Percentiles rank a stretch among this genome's conserved stretches.
These are phyloP conservation scores for Hirudinaria manillensis DNA, from an alignment of 2,888 invertebrate genomes.

Conservation along the genomic window DNA sequence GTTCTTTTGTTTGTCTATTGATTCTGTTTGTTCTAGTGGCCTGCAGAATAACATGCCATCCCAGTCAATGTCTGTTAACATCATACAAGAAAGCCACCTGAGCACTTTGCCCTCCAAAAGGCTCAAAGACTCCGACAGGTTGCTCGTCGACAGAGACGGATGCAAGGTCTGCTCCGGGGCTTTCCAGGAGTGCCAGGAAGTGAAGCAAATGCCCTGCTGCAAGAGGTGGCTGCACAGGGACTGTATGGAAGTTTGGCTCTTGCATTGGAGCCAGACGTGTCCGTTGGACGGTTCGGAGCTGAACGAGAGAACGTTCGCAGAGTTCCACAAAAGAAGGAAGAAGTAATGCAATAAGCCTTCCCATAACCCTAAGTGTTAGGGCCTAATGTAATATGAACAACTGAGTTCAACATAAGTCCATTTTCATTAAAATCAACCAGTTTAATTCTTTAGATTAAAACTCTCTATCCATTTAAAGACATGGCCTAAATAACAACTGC, in stretches of 20 bases:
- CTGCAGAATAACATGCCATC: background rate
- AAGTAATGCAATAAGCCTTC: background rate
- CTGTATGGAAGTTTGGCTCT: slow-evolving; percentile 54
- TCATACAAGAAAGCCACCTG: slow-evolving; percentile 21
- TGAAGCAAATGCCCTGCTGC: slow-evolving; percentile 50
- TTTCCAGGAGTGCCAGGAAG: slow-evolving; percentile 41
- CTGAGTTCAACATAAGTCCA: no score
- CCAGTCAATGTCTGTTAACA: background rate
- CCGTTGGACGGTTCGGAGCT: slow-evolving; percentile 44
- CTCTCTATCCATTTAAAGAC: no score
- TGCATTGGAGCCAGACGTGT: slow-evolving; percentile 51
- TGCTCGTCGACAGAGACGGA: background rate
- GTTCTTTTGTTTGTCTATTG: no score
- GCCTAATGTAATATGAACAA: no score
- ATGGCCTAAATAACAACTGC: no score
- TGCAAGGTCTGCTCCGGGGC: slow-evolving; percentile 17
- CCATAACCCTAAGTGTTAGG: no score
- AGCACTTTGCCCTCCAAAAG: background rate
- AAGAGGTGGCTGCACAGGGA: slow-evolving; percentile 53
- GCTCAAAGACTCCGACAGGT: background rate
- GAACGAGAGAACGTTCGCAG: background rate
- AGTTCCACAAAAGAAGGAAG: background rate
- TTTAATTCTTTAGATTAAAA: no score
- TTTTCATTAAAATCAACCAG: no score
- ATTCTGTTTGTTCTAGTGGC: no score